Conservation (phyloP, 2,113 vertebrate species). For the Microcebus griseorufus region DNA sequence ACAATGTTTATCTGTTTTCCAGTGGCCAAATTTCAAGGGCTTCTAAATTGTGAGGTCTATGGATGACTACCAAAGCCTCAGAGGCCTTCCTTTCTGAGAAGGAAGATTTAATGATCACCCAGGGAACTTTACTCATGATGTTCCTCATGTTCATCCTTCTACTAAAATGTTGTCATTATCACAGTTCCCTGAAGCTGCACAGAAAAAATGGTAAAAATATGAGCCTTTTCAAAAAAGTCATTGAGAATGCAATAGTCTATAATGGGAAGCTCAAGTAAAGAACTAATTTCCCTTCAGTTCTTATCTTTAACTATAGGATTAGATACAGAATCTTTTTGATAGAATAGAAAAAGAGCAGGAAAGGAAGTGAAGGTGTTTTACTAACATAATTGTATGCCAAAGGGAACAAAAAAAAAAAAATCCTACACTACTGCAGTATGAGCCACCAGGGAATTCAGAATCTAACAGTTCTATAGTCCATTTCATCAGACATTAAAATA, state of each 20-base stretch:
- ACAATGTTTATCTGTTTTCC: slow-evolving; percentile 21
- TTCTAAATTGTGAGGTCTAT: slow-evolving; percentile 13
- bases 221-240: slow-evolving; percentile 11
- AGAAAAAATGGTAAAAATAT: slow-evolving; percentile 6
- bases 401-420: background rate
- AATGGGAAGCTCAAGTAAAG: background rate
- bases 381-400: background rate
- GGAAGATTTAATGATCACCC: background rate
- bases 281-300: background rate
- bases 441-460: background rate
- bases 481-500: slow-evolving; percentile 4
- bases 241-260: background rate
- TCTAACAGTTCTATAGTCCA: background rate
- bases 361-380: background rate
- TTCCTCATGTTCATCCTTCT: background rate
- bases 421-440: background rate
- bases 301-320: background rate
- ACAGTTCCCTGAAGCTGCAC: background rate
- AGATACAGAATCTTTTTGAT: background rate
- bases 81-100: background rate
- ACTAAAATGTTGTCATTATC: background rate
- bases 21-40: slow-evolving; percentile 4
- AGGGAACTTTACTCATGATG: background rate
- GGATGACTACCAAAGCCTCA: background rate
- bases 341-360: background rate